Percentiles rank a stretch among this genome's conserved stretches.
phyloP scores from a whole-genome alignment of 2,888 invertebrate species.

The Caenorhabditis virilis region DNA sequence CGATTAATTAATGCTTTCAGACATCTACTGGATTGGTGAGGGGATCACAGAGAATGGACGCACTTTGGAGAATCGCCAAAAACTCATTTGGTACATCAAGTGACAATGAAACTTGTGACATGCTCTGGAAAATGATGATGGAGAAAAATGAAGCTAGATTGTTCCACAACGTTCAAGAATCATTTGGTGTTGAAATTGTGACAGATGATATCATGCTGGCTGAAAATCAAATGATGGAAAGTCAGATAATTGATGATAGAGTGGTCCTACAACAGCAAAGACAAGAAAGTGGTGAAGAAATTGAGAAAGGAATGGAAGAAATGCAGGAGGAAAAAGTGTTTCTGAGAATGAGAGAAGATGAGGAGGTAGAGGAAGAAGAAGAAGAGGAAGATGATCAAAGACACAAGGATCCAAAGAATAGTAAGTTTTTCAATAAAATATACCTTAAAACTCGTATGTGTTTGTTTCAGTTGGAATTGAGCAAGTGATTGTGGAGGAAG shows the following conservation, averaged over 20 bases:
- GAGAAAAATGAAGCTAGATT: constrained; percentile 47
- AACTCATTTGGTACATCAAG: constrained; percentile 31
- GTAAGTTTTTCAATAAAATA: background rate
- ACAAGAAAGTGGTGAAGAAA: background rate
- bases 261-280: background rate
- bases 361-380: background rate
- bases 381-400: constrained; percentile 1
- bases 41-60: constrained; percentile 25
- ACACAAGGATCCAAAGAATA: background rate
- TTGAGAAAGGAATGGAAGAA: background rate
- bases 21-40: constrained; percentile 11
- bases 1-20: too few relatives aligned
- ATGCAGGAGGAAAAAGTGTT: too few relatives aligned
- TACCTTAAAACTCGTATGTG: too few relatives aligned
- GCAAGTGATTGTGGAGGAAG: constrained; percentile 29
- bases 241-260: background rate
- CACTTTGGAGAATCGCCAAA: constrained; percentile 39
- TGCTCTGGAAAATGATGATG: constrained; percentile 45
- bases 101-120: constrained; percentile 47
- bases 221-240: constrained; percentile 8
- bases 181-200: constrained; percentile 37
- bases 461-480: constrained; percentile 16
- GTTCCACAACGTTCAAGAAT: constrained; percentile 42
- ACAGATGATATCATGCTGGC: constrained; percentile 9
- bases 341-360: too few relatives aligned